A percentile compares a stretch with the other conserved stretches of the same genome.
These are phyloP conservation scores for Listronotus oregonensis DNA, from an alignment of 1,140 invertebrate genomes.

Conservation along the genomic window DNA sequence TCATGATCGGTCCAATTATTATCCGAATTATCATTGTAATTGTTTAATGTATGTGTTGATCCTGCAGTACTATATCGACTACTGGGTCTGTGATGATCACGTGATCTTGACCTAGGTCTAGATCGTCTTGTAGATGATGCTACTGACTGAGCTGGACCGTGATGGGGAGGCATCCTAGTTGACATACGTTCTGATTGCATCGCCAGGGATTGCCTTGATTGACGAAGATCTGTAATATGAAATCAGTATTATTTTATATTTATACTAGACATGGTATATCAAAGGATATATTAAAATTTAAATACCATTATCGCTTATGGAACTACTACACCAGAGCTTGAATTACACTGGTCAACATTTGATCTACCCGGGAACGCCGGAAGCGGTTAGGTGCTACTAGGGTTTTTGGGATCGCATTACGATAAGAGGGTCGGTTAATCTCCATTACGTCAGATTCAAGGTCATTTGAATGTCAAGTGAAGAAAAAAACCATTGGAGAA, in stretches of 20 bases:
- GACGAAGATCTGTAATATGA: constrained; percentile 70
- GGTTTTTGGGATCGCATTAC: no score
- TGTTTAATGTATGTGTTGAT: constrained; percentile 79
- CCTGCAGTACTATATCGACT: constrained; percentile 72
- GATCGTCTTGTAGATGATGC: constrained; percentile 70
- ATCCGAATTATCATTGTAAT: constrained; percentile 85
- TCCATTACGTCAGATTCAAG: no score
- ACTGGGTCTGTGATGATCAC: constrained; percentile 63
- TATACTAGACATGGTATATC: constrained; percentile 2
- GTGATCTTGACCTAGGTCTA: constrained; percentile 67
- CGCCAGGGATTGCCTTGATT: constrained; percentile 80
- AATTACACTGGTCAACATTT: no score
- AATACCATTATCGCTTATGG: no score
- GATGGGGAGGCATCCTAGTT: constrained; percentile 63
- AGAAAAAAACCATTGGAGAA: no score
- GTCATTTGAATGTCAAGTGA: no score
- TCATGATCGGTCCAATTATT: constrained; percentile 92
- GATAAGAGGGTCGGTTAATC: no score
- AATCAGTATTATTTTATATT: not conserved
- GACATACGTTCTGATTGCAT: constrained; percentile 79
- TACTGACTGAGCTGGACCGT: constrained; percentile 56
- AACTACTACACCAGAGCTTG: no score
- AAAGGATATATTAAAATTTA: not conserved
- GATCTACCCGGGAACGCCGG: no score
- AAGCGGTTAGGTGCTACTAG: no score